A percentile compares a stretch with the other conserved stretches of the same genome.
Conservation (phyloP, 2,113 vertebrate genomes). For the Oreotrochilus melanogaster region DNA sequence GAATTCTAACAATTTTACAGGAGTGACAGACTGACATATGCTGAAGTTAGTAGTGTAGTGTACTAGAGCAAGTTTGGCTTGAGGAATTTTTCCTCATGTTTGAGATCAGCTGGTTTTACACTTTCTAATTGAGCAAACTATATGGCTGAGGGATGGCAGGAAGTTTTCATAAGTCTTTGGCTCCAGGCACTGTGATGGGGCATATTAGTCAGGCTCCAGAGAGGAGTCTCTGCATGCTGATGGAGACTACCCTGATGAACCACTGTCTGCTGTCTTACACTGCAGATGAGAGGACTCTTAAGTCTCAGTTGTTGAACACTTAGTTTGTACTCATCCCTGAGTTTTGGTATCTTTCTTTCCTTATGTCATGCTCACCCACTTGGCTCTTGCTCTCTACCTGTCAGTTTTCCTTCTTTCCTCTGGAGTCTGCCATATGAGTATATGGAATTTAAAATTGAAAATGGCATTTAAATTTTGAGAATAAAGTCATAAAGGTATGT, state of each 20-base stretch:
- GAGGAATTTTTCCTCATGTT: background rate
- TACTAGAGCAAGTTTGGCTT: background rate
- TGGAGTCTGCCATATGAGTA: background rate
- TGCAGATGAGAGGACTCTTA: background rate
- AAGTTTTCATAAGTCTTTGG: background rate
- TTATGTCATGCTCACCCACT: background rate
- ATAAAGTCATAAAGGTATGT: background rate
- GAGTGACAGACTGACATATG: background rate
- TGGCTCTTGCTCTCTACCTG: background rate
- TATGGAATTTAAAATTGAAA: background rate
- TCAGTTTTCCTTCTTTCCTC: background rate
- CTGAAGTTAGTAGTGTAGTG: background rate
- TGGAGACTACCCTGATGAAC: background rate
- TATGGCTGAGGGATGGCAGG: background rate
- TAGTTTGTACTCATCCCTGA: background rate
- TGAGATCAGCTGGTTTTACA: background rate
- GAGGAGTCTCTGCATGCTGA: background rate
- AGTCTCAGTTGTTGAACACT: background rate
- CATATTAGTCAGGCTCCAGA: background rate
- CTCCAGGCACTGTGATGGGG: background rate
- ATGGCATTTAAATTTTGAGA: background rate
- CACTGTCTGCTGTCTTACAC: background rate
- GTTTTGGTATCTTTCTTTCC: background rate
- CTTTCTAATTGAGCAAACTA: background rate
- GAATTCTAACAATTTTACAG: background rate